A percentile compares a stretch with the other conserved stretches of the same genome.
These are phyloP conservation scores for Candoia aspera DNA, from an alignment of 2,113 vertebrate species.

Conservation along the genomic window DNA sequence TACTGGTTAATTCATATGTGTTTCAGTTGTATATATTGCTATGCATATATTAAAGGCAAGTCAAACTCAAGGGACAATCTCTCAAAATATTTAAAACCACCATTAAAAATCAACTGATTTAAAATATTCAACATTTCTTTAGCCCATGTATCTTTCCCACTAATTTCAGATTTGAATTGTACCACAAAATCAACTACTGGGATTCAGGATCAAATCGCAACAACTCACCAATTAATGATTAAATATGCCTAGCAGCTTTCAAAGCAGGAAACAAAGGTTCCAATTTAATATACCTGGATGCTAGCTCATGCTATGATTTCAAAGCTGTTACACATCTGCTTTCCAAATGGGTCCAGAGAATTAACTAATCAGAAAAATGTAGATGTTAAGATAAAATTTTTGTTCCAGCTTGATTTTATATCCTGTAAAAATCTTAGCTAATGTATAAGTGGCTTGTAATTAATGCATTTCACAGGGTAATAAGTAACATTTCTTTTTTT, in stretches of 20 bases:
- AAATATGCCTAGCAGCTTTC: background rate
- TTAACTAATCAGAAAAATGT: background rate
- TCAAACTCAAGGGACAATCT: background rate
- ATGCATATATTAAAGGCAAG: background rate
- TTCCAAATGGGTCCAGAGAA: background rate
- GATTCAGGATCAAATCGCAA: background rate
- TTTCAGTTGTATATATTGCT: background rate
- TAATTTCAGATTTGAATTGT: background rate
- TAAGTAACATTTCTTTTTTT: background rate
- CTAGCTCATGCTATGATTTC: background rate
- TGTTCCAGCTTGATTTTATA: background rate
- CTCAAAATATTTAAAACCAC: background rate
- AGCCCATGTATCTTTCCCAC: background rate
- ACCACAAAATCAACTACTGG: background rate
- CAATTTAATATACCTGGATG: background rate
- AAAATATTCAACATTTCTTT: background rate
- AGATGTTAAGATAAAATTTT: background rate
- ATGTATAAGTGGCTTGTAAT: background rate
- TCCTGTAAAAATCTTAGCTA: background rate
- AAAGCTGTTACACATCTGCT: background rate
- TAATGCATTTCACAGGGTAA: background rate
- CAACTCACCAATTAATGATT: background rate
- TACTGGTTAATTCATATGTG: background rate
- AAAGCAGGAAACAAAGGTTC: background rate
- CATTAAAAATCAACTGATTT: background rate